phyloP scores from a whole-genome alignment of 64 coral and sea anemone genomes.

The Anthopleura sola region DNA sequence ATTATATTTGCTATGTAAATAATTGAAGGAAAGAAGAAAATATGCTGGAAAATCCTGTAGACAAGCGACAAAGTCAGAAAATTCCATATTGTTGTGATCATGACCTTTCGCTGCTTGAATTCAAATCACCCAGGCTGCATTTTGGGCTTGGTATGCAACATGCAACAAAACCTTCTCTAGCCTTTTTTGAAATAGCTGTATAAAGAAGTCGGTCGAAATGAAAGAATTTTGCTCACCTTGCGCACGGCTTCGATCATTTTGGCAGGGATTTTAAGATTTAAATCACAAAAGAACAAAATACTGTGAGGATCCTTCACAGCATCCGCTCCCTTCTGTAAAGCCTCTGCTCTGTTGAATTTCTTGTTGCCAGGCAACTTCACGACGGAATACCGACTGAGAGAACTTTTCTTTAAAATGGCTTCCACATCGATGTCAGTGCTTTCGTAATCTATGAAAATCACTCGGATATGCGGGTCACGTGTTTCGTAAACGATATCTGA shows the following conservation, averaged over 20 bases:
- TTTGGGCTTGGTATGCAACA: too few relatives aligned
- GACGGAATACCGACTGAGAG: conserved; percentile 44
- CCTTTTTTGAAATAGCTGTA: too few relatives aligned
- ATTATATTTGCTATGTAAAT: too few relatives aligned
- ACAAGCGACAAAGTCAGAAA: too few relatives aligned
- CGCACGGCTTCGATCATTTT: conserved; percentile 58
- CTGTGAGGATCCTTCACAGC: conserved; percentile 74
- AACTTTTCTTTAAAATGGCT: conserved; percentile 41
- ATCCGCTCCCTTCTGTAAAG: conserved; percentile 67
- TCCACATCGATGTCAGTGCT: conserved; percentile 77
- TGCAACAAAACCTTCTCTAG: too few relatives aligned
- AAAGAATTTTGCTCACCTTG: conserved; percentile 36
- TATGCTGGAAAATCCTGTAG: too few relatives aligned
- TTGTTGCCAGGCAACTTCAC: conserved; percentile 43
- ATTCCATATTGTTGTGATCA: too few relatives aligned
- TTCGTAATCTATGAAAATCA: conserved; percentile 74
- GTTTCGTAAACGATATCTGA: conserved; percentile 69
- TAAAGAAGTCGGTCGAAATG: too few relatives aligned
- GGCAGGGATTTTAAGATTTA: conserved; percentile 76
- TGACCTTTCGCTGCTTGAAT: too few relatives aligned
- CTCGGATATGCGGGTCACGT: conserved; percentile 45
- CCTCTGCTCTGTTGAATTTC: conserved; percentile 64
- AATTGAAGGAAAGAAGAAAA: too few relatives aligned
- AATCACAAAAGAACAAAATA: conserved; percentile 81
- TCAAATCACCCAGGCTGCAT: too few relatives aligned